Conservation (phyloP, 1,140 invertebrate species). For the Cyphomyrmex costatus region DNA sequence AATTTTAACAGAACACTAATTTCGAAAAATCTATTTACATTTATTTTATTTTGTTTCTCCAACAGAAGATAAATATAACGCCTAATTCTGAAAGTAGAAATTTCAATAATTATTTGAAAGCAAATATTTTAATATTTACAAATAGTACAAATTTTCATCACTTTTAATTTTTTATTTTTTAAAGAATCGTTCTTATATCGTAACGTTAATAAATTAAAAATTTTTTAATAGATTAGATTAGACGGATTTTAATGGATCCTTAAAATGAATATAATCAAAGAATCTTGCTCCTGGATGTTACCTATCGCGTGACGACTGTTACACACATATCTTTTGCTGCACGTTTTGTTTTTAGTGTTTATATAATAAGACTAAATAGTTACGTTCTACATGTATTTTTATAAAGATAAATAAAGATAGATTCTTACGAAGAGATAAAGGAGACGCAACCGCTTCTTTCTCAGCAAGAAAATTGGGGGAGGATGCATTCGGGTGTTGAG, state of each 20-base stretch:
- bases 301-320: conserved; percentile 38
- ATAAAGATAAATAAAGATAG: conserved; percentile 20
- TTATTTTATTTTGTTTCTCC: background rate
- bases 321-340: background rate
- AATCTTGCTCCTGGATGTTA: conserved; percentile 50
- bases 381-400: conserved; percentile 23
- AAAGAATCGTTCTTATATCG: background rate
- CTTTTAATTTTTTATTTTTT: conserved; percentile 37
- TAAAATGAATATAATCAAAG: conserved; percentile 7
- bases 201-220: conserved; percentile 20
- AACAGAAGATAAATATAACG: conserved; percentile 9
- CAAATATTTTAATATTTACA: conserved; percentile 1
- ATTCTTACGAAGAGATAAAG: conserved; percentile 25
- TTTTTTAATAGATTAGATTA: background rate
- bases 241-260: background rate
- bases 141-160: background rate
- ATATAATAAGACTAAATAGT: background rate
- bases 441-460: background rate
- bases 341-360: conserved; percentile 7
- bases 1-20: background rate
- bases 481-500: conserved; percentile 19
- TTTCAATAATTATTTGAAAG: background rate
- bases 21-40: background rate
- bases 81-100: background rate
- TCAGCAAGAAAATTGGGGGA: background rate